Evolutionary conservation across 2,113 vertebrate genomes (phyloP), one percentile per base, ranked within the genome.

Genomic region (Phylloscopus trochilus): DNA sequence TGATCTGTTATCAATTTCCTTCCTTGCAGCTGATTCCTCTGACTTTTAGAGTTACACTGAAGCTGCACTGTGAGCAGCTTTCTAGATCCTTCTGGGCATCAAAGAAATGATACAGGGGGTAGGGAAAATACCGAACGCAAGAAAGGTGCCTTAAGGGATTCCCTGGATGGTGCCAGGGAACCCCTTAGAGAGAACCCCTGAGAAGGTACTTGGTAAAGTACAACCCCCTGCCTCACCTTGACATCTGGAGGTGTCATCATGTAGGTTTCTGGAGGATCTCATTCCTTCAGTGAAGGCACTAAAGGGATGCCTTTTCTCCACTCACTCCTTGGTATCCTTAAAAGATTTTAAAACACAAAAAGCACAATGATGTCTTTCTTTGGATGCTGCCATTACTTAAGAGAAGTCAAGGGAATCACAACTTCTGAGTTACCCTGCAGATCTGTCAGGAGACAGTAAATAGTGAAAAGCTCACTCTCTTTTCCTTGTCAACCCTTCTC

Each of bases 1-100:
- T 91, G 15, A 56, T 82, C 58, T 89, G 31, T 67, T 63, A 64
- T 47, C 81, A 64, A 2, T 33, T 87, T 78, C 53, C 20, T 82
- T 87, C 39, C 49, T 52, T 12, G 5, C 56, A 44, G 33, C 13
- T 56, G 49, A 64, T 91, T 73, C 24, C 27, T 35, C 26, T 93
- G 52, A 73, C 63, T 63, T 80, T 58, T 26, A 73, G 44, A 64
- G 2, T 59, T 86, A 68, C 91, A 67, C 35, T 77, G 81, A 91
- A 83, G 39, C 47, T 91, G 60, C 53, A 49, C 41, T 3, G 0
- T 44, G 4, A 41, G 49, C 53, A 94, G 31, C 44, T 70, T 76
- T 96, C 77, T 76, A 85, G 66, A 64, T 73, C 17, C 60, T 81
- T 91, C 89, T 87, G 76, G 62, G 75, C 70, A 85, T 79, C 84